Evolutionary conservation across 2,113 vertebrate species (phyloP).

Genomic region (Asarcornis scutulata): DNA sequence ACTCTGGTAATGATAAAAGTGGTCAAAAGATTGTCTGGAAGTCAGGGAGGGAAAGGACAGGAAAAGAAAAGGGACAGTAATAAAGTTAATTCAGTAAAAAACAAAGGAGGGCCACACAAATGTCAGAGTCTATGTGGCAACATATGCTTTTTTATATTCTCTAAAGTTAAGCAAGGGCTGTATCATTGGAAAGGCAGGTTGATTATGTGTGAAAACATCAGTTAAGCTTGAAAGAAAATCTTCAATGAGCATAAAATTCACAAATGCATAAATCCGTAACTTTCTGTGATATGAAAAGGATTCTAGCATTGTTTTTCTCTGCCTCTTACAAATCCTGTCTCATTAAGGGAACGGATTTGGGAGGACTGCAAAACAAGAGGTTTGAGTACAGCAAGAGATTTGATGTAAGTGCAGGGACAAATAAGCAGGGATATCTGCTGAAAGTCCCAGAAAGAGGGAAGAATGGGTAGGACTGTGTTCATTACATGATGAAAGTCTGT

Average conservation of each 20-base stretch:
- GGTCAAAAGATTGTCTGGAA: background rate
- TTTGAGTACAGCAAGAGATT: background rate
- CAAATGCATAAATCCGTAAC: background rate
- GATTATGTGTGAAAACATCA: conserved; percentile 24
- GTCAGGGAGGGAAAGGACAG: background rate
- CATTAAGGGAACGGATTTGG: background rate
- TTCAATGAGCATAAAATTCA: conserved; percentile 25
- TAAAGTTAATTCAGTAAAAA: background rate
- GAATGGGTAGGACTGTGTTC: background rate
- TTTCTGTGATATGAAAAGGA: background rate
- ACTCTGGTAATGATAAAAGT: background rate
- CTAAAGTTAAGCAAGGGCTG: background rate
- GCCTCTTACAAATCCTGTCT: background rate
- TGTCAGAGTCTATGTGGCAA: background rate
- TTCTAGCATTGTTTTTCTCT: background rate
- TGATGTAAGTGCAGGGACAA: background rate
- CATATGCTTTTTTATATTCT: background rate
- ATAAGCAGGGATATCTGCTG: background rate
- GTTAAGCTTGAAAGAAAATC: conserved; percentile 37
- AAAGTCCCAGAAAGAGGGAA: background rate
- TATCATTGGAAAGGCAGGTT: conserved; percentile 14
- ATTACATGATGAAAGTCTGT: rapidly evolving
- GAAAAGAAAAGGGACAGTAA: background rate
- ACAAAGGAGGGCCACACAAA: background rate
- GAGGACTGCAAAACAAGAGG: background rate